A percentile compares a stretch with the other conserved stretches of the same genome.
phyloP scores from a whole-genome alignment of 2,888 invertebrate species.

The Acrocyrtus sp. region DNA sequence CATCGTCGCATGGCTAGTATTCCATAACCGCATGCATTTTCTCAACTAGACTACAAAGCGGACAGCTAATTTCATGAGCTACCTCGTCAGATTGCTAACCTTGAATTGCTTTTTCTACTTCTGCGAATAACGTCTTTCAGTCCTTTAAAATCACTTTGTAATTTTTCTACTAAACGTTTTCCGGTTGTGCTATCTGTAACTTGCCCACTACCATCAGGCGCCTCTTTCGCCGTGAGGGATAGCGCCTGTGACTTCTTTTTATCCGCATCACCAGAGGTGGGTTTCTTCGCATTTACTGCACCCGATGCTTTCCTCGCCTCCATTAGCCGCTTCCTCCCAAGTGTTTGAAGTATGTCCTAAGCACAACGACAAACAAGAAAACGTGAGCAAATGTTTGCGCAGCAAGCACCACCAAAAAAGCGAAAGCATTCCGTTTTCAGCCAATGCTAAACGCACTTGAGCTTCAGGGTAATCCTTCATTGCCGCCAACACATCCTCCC shows the following conservation, averaged over 20 bases:
- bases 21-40: too few relatives aligned
- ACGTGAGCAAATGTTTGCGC: conserved; percentile 7
- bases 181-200: conserved; percentile 72
- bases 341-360: conserved; percentile 84
- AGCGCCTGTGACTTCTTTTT: conserved; percentile 61
- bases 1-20: too few relatives aligned
- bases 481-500: conserved; percentile 92
- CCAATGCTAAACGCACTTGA: conserved; percentile 69
- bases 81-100: conserved; percentile 44
- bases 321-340: conserved; percentile 86
- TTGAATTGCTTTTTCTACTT: conserved; percentile 67
- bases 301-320: conserved; percentile 73
- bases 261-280: conserved; percentile 11
- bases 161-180: conserved; percentile 83
- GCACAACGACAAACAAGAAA: conserved; percentile 5
- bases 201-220: background rate
- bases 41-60: background rate
- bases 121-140: conserved; percentile 73
- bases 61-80: background rate
- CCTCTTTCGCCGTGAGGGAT: conserved; percentile 17
- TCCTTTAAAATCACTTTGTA: conserved; percentile 85
- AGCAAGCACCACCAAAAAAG: background rate
- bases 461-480: conserved; percentile 98
- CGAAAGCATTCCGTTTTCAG: background rate
- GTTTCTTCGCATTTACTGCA: conserved; percentile 55